Percentiles rank a stretch among this genome's conserved stretches.
These are phyloP conservation scores for Sternotherus odoratus DNA, from an alignment of 2,797 vertebrate genomes.

Conservation along the genomic window DNA sequence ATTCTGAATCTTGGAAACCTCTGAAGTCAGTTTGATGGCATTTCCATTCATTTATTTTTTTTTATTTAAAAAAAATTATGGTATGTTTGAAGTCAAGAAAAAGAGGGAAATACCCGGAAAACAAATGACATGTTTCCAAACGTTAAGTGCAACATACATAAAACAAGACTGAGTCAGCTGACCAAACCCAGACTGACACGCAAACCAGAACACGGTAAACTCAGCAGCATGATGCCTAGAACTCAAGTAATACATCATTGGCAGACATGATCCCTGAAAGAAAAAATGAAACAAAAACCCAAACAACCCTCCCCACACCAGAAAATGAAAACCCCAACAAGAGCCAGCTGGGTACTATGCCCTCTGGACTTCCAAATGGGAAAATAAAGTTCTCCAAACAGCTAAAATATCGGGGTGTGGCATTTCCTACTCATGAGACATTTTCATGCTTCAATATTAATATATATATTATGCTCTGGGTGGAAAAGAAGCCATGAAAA, in stretches of 20 bases:
- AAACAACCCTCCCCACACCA: background rate
- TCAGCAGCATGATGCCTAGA: slow-evolving; percentile 73
- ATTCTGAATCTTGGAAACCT: background rate
- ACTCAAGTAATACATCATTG: slow-evolving; percentile 66
- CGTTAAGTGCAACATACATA: slow-evolving; percentile 22
- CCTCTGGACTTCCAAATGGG: background rate
- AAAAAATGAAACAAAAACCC: background rate
- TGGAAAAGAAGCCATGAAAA: background rate
- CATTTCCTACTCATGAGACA: slow-evolving; percentile 25
- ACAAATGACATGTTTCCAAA: background rate
- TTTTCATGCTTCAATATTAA: background rate
- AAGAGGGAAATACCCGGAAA: background rate
- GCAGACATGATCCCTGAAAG: slow-evolving; percentile 71
- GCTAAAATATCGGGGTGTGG: background rate
- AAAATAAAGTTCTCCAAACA: background rate
- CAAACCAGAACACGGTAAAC: background rate
- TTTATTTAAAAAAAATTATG: background rate
- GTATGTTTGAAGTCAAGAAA: slow-evolving; percentile 4
- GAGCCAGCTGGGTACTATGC: background rate
- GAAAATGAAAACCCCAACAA: background rate
- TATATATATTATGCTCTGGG: background rate
- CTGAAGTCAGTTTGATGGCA: background rate
- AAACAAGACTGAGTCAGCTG: slow-evolving; percentile 5
- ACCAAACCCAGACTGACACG: slow-evolving; percentile 46
- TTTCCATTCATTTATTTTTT: background rate